These are phyloP conservation scores for Meteorus colon DNA, from an alignment of 2,888 invertebrate genomes.

Conservation along the genomic window DNA sequence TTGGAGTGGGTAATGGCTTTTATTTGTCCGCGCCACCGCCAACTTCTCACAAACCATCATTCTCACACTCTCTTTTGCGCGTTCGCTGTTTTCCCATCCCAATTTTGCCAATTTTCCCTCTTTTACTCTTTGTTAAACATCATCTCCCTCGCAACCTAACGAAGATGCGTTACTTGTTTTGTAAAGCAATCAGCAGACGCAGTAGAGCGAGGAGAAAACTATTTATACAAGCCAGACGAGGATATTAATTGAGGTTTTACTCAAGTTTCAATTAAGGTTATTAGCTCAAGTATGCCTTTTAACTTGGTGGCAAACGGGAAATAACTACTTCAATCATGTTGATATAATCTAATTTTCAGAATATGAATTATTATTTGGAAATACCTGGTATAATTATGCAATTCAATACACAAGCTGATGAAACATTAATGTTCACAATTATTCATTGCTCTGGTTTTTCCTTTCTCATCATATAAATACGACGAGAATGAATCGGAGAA, in stretches of 20 bases:
- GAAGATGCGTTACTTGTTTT: constrained; percentile 20
- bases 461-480: not conserved
- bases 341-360: not conserved
- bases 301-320: not conserved
- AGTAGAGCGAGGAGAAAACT: not conserved
- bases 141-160: not conserved
- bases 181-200: not conserved
- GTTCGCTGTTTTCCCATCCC: constrained; percentile 17
- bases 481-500: constrained; percentile 27
- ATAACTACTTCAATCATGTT: not conserved
- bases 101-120: not conserved
- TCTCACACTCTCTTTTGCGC: constrained; percentile 46
- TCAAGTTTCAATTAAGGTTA: constrained; percentile 70
- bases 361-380: not conserved
- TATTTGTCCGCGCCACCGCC: constrained; percentile 66
- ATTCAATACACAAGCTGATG: not conserved
- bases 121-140: constrained; percentile 8
- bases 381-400: not conserved
- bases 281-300: constrained; percentile 59
- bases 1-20: constrained; percentile 71
- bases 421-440: not conserved
- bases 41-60: constrained; percentile 54
- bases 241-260: constrained; percentile 70
- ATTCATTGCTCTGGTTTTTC: not conserved
- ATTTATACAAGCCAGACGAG: constrained; percentile 50